Percentiles rank a stretch among this genome's conserved stretches.
Conservation (phyloP, 1,140 invertebrate species). For the Drosophila lacteicornis region DNA sequence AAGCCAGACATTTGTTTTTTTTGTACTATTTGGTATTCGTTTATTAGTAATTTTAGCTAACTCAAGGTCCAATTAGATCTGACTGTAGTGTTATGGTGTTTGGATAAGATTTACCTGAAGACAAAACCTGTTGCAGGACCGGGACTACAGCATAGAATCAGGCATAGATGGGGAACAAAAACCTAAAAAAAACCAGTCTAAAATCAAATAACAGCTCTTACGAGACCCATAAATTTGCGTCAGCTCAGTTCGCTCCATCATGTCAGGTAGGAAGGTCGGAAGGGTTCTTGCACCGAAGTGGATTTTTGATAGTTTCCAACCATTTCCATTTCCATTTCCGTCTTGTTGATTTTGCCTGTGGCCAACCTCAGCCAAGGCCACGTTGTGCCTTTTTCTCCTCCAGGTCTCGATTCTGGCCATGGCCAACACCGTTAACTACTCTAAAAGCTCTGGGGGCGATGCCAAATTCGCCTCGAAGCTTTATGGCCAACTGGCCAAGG, state of each 20-base stretch:
- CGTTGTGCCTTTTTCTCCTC: conserved; percentile 9
- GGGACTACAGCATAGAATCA: conserved; percentile 6
- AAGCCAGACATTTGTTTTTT: no score
- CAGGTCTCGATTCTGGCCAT: conserved; percentile 22
- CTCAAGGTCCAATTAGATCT: no score
- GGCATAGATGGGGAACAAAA: not conserved
- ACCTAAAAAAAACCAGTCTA: conserved; percentile 5
- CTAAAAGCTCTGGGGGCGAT: conserved; percentile 11
- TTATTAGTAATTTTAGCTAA: no score
- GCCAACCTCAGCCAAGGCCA: conserved; percentile 7
- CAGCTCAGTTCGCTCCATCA: conserved; percentile 13
- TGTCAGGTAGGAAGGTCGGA: conserved; percentile 32
- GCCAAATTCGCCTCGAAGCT: conserved; percentile 47
- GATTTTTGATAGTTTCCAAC: no score
- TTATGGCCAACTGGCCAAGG: conserved; percentile 32
- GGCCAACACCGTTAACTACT: conserved; percentile 13
- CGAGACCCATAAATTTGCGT: not conserved
- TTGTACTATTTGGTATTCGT: no score
- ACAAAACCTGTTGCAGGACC: conserved; percentile 14
- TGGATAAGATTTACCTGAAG: no score
- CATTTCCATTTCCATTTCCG: not conserved
- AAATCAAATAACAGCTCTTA: not conserved
- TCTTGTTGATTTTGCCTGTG: not conserved
- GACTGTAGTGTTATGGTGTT: no score
- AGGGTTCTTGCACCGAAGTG: not conserved